Base-by-base conservation (phyloP, 2,888 invertebrate species). In the Melitaea athalia region DNA sequence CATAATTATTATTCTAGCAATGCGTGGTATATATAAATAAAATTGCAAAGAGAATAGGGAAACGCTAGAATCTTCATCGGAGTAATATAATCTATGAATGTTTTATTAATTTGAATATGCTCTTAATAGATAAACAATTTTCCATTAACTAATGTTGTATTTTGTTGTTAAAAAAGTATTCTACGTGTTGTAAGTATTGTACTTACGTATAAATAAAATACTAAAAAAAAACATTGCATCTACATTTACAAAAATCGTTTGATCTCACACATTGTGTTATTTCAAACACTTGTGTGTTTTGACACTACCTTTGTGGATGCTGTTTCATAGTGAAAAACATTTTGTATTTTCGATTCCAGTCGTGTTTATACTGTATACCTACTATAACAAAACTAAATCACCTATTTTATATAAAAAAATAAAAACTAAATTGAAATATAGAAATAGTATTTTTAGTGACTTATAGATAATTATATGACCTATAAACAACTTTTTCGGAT, bases 221-320 rank as follows among this genome's bases (percentile, higher is more conserved):
- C 3, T n/a, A n/a, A n/a, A n/a, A n/a, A 49, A 49, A 49, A 49
- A 49, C n/a, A 49, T 49, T 49, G 5, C 6, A 14, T n/a, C 6
- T 0, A n/a, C 14, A 49, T 49, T 49, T 45, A 45, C 11, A 45
- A 49, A 6, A 49, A 49, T 49, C 14, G 47, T 49, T 49, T 6
- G 47, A 49, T n/a, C n/a, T 49, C 47, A 49, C 14, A n/a, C 47
- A 49, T 49, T 49, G n/a, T 49, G 14, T 14, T 49, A 49, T 49
- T 49, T 49, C 14, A 14, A n/a, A 49, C n/a, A 49, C n/a, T 6
- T 49, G 47, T 49, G 1, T 49, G 47, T 49, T 49, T 49, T n/a
- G 47, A 49, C 47, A 49, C 14, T 49, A 49, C 47, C 47, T 49
- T 49, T 49, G 47, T 49, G 47, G n/a, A 14, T 4, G 47, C 47